Conservation (phyloP, 2,113 vertebrate genomes). For the Trinectes maculatus region DNA sequence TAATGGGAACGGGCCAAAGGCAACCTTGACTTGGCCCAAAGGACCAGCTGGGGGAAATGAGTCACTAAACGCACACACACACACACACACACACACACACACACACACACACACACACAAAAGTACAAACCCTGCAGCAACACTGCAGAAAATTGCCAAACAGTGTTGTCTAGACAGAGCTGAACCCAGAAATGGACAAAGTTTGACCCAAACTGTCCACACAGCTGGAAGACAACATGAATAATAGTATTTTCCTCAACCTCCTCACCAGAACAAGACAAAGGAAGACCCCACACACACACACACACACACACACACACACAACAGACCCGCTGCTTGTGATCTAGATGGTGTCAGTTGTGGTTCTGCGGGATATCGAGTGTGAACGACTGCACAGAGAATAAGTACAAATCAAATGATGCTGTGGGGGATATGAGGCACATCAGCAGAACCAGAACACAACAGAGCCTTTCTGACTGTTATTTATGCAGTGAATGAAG, state of each 20-base stretch:
- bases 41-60: conserved; percentile 66
- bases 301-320: too few relatives aligned
- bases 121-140: conserved; percentile 6
- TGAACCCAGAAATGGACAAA: not conserved
- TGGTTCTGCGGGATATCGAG: not conserved
- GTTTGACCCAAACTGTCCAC: conserved; percentile 13
- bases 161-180: conserved; percentile 46
- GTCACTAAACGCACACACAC: conserved; percentile 23
- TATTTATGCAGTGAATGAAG: conserved; percentile 7
- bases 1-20: conserved; percentile 43
- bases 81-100: not conserved
- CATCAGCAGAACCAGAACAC: conserved; percentile 9
- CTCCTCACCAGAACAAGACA: not conserved
- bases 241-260: not conserved
- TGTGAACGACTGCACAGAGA: not conserved
- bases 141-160: conserved; percentile 3
- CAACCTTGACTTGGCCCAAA: conserved; percentile 50
- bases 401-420: not conserved
- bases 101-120: not conserved
- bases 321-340: not conserved
- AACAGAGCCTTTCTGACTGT: conserved; percentile 5
- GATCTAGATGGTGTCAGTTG: conserved; percentile 5
- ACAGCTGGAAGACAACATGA: conserved; percentile 15
- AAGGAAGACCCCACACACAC: conserved; percentile 12
- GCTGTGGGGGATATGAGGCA: not conserved